Percentiles rank a stretch among this genome's conserved stretches.
Evolutionary conservation across 2,888 invertebrate species (phyloP).

Genomic region (Willowsia nigromaculata): DNA sequence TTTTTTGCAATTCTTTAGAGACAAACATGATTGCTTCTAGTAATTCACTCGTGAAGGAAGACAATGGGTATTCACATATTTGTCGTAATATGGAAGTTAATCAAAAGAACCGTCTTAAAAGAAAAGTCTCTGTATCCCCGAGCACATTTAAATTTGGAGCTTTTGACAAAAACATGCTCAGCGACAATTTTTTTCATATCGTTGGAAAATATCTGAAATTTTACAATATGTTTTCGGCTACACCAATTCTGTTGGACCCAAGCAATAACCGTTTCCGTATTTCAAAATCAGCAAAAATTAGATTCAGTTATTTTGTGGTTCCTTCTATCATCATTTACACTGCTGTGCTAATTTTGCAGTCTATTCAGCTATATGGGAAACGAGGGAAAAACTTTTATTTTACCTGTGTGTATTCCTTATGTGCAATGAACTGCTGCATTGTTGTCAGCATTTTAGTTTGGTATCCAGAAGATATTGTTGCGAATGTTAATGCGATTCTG

Average conservation of each 20-base stretch:
- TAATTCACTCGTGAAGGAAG: too few relatives aligned
- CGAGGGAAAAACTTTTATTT: constrained; percentile 25
- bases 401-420: not conserved
- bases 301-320: not conserved
- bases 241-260: not conserved
- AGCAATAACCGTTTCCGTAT: not conserved
- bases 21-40: too few relatives aligned
- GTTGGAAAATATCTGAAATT: not conserved
- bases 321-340: not conserved
- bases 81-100: too few relatives aligned
- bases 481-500: not conserved
- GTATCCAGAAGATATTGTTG: not conserved
- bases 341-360: not conserved
- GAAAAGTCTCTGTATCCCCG: too few relatives aligned
- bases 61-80: too few relatives aligned
- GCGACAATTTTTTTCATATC: not conserved
- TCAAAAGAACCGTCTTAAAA: too few relatives aligned
- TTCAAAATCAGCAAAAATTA: not conserved
- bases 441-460: not conserved
- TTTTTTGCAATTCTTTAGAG: too few relatives aligned
- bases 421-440: not conserved
- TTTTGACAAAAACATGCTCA: not conserved
- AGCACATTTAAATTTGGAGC: too few relatives aligned
- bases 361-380: not conserved
- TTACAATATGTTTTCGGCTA: not conserved